Conservation (phyloP, 2,888 invertebrate species). For the Melanotus villosus region DNA sequence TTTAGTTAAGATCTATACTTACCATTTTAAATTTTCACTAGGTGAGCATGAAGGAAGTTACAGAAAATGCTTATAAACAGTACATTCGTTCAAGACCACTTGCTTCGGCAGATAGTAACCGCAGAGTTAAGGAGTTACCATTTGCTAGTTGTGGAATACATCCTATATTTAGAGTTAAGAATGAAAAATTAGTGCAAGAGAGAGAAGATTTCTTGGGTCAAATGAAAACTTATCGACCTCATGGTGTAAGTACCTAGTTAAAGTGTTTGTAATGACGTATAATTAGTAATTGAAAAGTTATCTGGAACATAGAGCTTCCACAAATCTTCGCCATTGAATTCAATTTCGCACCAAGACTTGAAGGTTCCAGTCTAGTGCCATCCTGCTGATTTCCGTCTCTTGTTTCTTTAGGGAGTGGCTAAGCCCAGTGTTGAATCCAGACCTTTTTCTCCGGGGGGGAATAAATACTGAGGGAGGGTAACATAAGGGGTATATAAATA, state of each 20-base stretch:
- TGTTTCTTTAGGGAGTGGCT: too few relatives aligned
- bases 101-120: constrained; percentile 91
- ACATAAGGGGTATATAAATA: too few relatives aligned
- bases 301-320: too few relatives aligned
- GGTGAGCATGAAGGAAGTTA: constrained; percentile 79
- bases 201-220: constrained; percentile 72
- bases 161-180: constrained; percentile 72
- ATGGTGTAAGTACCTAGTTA: constrained; percentile 73
- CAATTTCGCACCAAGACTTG: too few relatives aligned
- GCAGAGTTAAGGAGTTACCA: constrained; percentile 82
- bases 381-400: too few relatives aligned
- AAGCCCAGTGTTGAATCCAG: too few relatives aligned
- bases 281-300: background rate
- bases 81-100: constrained; percentile 90
- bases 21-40: constrained; percentile 57
- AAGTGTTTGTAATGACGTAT: constrained; percentile 24
- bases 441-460: too few relatives aligned
- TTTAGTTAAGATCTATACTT: constrained; percentile 2
- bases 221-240: constrained; percentile 84
- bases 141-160: constrained; percentile 74
- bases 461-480: too few relatives aligned
- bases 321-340: too few relatives aligned
- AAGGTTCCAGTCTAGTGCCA: too few relatives aligned
- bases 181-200: constrained; percentile 61
- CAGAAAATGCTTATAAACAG: constrained; percentile 91